Evolutionary conservation across 2,797 vertebrate species (phyloP), one percentile per base, ranked within the genome.

Genomic region (Centroberyx gerrardi): DNA sequence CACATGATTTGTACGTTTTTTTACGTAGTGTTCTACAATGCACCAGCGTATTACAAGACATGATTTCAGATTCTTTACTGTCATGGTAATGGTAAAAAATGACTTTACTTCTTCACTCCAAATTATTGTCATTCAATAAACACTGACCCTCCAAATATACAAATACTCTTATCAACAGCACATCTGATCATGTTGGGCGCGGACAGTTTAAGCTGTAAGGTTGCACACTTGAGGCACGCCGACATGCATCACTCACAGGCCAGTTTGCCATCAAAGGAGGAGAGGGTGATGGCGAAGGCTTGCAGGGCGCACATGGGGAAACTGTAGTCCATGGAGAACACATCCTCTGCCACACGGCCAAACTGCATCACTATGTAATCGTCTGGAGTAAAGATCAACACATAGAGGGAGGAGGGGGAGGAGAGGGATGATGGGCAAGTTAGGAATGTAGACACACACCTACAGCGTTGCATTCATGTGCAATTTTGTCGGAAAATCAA

Each of bases 241-340:
- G 33, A 60, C 55, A n/a, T 8, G 6, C 52, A 17, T 95, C 93
- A 98, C 88, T 97, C 96, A 90, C 96, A 97, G 2, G 96, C 96
- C 81, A 98, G 94, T 91, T 98, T 98, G 64, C 96, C 93, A 80
- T 96, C 96, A 9, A 98, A 98, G 58, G 96, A 96, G 3, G 97
- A 97, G 72, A 98, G 93, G 12, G 97, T 96, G 86, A 98, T 95
- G 78, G 95, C 95, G 38, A 98, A 98, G 22, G 97, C 97, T 84
- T 98, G 97, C 62, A 98, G 94, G 2, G 96, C 95, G 74, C 96
- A 97, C 87, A 98, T 82, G 0, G 97, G 97, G 72, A 95, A 97
- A 62, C 93, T 90, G 90, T 96, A 98, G 79, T 98, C 97, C 97
- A 97, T 96, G 67, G 96, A 97, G 87, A 98, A 97, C 10, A 94